phyloP scores from a whole-genome alignment of 2,888 invertebrate species.

The Helleia helle region DNA sequence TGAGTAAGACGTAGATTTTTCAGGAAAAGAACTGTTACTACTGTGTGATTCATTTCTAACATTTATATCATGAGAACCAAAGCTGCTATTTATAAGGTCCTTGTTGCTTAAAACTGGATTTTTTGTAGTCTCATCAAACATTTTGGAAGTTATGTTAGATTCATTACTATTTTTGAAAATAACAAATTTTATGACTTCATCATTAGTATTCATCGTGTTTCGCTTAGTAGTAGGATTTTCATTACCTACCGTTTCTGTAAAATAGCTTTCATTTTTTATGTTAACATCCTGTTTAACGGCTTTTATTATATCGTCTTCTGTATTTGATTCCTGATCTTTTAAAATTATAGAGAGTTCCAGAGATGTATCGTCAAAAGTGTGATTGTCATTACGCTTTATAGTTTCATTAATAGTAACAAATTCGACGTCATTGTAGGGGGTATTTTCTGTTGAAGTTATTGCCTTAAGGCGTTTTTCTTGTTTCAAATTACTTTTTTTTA shows the following conservation, averaged over 20 bases:
- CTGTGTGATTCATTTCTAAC: background rate
- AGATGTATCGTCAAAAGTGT: slow-evolving; percentile 33
- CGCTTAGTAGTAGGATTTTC: slow-evolving; percentile 7
- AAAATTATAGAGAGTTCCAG: slow-evolving; percentile 54
- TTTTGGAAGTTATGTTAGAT: slow-evolving; percentile 25
- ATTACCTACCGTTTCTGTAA: background rate
- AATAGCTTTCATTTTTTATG: background rate
- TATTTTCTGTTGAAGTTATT: slow-evolving; percentile 4
- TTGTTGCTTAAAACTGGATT: slow-evolving; percentile 25
- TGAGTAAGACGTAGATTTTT: background rate
- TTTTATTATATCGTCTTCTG: slow-evolving; percentile 22
- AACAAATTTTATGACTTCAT: slow-evolving; percentile 24
- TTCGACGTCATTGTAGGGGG: slow-evolving; percentile 16
- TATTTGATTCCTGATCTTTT: slow-evolving; percentile 35
- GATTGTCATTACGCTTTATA: slow-evolving; percentile 11
- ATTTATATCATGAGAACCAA: background rate
- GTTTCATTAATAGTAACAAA: slow-evolving; percentile 23
- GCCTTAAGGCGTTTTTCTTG: slow-evolving; percentile 7
- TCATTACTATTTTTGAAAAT: slow-evolving; percentile 26
- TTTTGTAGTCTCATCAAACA: slow-evolving; percentile 46
- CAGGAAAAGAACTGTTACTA: background rate
- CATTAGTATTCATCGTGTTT: slow-evolving; percentile 17
- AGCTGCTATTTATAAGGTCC: background rate
- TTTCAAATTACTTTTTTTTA: slow-evolving; percentile 21
- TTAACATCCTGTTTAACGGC: background rate